These are phyloP conservation scores for Forbesichthys agassizii DNA, from an alignment of 2,113 vertebrate species.

Conservation along the genomic window DNA sequence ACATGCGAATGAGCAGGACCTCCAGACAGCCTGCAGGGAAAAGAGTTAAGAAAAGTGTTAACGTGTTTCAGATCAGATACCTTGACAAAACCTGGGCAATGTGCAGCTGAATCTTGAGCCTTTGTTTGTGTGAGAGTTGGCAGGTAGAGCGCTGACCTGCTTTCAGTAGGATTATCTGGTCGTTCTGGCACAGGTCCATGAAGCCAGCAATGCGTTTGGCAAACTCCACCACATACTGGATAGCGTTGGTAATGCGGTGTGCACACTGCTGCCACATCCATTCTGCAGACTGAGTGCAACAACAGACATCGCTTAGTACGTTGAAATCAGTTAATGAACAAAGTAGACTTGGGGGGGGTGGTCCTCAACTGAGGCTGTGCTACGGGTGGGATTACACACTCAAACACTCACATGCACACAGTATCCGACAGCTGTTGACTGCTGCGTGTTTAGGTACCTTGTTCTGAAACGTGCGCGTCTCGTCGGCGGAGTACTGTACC, in stretches of 20 bases:
- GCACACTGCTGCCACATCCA: slow-evolving; percentile 89
- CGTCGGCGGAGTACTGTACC: slow-evolving; percentile 85
- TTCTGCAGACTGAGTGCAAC: slow-evolving; percentile 77
- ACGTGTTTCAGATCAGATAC: slow-evolving; percentile 41
- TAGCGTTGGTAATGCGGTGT: slow-evolving; percentile 85
- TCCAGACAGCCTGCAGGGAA: slow-evolving; percentile 84
- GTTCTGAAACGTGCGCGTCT: slow-evolving; percentile 81
- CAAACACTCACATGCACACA: not conserved
- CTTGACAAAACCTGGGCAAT: not conserved
- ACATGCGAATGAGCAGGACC: slow-evolving; percentile 89
- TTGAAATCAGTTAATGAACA: not conserved
- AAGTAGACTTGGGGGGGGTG: not conserved
- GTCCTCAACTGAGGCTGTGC: too few species aligned
- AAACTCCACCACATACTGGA: slow-evolving; percentile 90
- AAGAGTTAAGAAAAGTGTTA: slow-evolving; percentile 59
- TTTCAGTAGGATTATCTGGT: slow-evolving; percentile 90
- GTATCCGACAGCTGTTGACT: not conserved
- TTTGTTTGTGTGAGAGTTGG: slow-evolving; percentile 11
- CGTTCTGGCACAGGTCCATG: slow-evolving; percentile 90
- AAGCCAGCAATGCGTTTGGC: slow-evolving; percentile 88
- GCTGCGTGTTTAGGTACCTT: slow-evolving; percentile 72
- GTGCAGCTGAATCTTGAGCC: not conserved
- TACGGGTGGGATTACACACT: not conserved
- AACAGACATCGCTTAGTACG: not conserved
- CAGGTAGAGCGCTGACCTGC: slow-evolving; percentile 76